Evolutionary conservation across 2,888 invertebrate genomes (phyloP).

Genomic region (Thera obeliscata): DNA sequence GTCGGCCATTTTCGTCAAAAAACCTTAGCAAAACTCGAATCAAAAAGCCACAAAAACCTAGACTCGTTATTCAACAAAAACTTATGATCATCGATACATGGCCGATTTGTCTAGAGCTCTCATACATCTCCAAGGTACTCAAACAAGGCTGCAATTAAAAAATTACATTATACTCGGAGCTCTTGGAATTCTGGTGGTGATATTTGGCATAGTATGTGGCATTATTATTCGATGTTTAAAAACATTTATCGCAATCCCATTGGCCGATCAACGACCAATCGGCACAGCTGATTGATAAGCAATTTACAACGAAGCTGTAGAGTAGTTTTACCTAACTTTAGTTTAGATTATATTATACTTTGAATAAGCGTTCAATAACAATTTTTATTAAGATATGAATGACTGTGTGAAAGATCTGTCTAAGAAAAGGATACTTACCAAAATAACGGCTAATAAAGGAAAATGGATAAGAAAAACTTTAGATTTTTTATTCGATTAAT

Average conservation of each 20-base stretch:
- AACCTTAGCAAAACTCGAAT: slow-evolving; percentile 37
- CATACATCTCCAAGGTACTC: slow-evolving; percentile 25
- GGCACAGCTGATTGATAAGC: slow-evolving; percentile 63
- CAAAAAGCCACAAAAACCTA: slow-evolving; percentile 45
- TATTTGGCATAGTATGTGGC: slow-evolving; percentile 54
- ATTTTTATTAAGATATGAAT: slow-evolving; percentile 6
- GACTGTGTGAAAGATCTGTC: too few relatives aligned
- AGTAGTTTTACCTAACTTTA: slow-evolving; percentile 46
- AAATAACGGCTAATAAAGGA: too few relatives aligned
- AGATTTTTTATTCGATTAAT: too few relatives aligned
- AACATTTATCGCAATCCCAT: slow-evolving; percentile 55
- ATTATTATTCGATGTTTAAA: slow-evolving; percentile 64
- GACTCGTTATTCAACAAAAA: slow-evolving; percentile 40
- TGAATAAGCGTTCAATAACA: too few relatives aligned
- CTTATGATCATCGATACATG: slow-evolving; percentile 26
- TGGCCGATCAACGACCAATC: slow-evolving; percentile 69
- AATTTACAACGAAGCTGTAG: slow-evolving; percentile 56
- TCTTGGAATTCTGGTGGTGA: slow-evolving; percentile 49
- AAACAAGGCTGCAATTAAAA: slow-evolving; percentile 40
- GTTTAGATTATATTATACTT: too few relatives aligned
- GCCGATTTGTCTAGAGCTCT: slow-evolving; percentile 46
- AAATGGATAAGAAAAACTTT: too few relatives aligned
- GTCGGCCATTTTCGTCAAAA: slow-evolving; percentile 34
- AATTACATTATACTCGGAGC: slow-evolving; percentile 41
- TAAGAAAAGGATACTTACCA: too few relatives aligned